Conservation (phyloP, 2,888 invertebrate genomes). For the Spodoptera littoralis region DNA sequence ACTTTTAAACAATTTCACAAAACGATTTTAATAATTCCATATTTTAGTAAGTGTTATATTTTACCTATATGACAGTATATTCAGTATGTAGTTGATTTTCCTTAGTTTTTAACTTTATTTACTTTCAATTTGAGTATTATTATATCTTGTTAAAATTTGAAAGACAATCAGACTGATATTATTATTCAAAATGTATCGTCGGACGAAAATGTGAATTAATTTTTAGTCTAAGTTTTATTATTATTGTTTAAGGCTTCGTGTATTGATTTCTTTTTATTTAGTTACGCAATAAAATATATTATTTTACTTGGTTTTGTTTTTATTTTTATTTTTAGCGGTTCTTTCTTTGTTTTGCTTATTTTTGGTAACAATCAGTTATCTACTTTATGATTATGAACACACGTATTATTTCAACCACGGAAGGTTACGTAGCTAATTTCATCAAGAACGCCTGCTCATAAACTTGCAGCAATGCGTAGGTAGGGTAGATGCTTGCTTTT, state of each 20-base stretch:
- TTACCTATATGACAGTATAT: conserved; percentile 71
- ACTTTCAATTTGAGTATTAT: conserved; percentile 37
- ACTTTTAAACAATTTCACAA: conserved; percentile 26
- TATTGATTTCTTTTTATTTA: conserved; percentile 70
- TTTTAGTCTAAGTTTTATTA: conserved; percentile 50
- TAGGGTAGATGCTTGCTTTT: conserved; percentile 9
- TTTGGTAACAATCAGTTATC: no score
- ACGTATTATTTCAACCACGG: background rate
- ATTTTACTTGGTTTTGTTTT: conserved; percentile 62
- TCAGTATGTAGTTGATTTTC: conserved; percentile 37
- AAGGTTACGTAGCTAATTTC: background rate
- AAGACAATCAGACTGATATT: conserved; percentile 61
- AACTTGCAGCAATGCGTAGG: conserved; percentile 25
- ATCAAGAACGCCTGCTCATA: conserved; percentile 36
- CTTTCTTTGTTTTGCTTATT: background rate
- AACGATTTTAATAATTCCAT: conserved; percentile 44
- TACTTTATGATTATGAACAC: no score
- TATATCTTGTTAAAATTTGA: conserved; percentile 38
- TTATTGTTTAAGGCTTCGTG: conserved; percentile 60
- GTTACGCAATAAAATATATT: conserved; percentile 64
- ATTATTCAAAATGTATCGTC: conserved; percentile 45
- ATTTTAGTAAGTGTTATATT: conserved; percentile 49
- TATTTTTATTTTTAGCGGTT: conserved; percentile 35
- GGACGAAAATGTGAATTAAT: conserved; percentile 49
- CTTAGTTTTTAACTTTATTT: conserved; percentile 23